Percentiles rank a stretch among this genome's conserved stretches.
phyloP scores from a whole-genome alignment of 2,113 vertebrate genomes.

The Opisthocomus hoazin region DNA sequence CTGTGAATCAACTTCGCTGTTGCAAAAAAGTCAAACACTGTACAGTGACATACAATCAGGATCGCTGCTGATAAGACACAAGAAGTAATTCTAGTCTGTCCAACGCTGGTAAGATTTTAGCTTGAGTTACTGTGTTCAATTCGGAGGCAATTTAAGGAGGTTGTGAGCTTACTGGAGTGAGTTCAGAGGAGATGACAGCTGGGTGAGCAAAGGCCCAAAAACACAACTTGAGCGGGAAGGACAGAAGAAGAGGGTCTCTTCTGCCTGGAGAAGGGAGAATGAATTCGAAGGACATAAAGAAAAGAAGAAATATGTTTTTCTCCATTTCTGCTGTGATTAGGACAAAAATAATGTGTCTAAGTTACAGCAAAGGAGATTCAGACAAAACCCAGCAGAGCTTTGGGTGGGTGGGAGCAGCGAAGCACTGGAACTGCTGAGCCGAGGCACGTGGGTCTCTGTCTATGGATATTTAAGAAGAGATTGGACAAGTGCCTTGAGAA shows the following conservation, averaged over 20 bases:
- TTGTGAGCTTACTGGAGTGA: background rate
- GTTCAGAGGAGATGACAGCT: background rate
- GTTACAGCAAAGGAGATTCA: background rate
- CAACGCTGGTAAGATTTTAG: background rate
- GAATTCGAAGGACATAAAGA: background rate
- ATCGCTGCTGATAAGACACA: background rate
- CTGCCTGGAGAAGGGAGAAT: background rate
- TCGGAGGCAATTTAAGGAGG: background rate
- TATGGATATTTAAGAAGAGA: background rate
- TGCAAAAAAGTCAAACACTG: background rate
- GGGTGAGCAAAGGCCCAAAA: background rate
- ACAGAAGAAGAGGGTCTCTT: background rate
- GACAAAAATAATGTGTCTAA: background rate
- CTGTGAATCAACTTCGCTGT: background rate
- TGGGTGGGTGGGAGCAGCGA: background rate
- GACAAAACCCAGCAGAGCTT: background rate
- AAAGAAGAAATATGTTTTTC: background rate
- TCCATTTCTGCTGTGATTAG: background rate
- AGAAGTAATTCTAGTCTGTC: background rate
- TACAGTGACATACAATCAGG: background rate
- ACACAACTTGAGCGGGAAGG: background rate
- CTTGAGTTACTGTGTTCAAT: background rate
- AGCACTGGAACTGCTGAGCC: background rate
- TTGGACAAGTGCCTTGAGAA: background rate
- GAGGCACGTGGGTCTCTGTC: fast-evolving